Conservation (phyloP, 1,140 invertebrate genomes). For the Neodiprion pinetum region DNA sequence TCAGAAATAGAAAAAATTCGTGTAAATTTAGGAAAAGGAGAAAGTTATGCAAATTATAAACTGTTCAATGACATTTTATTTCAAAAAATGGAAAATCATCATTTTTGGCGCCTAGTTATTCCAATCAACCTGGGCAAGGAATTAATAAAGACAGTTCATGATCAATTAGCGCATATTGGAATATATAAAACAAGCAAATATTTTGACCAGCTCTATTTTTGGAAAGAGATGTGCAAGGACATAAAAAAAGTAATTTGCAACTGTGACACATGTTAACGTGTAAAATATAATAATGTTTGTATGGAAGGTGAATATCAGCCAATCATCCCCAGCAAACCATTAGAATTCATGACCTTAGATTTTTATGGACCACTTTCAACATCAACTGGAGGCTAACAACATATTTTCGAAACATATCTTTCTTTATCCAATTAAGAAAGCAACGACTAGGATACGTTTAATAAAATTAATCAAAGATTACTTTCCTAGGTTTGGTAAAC, state of each 20-base stretch:
- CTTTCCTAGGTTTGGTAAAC: conserved; percentile 25
- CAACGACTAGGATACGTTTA: conserved; percentile 30
- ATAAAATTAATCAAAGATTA: conserved; percentile 31
- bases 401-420: conserved; percentile 39
- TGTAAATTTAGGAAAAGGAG: not conserved
- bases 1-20: not conserved
- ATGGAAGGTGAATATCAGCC: conserved; percentile 22
- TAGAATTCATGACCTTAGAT: conserved; percentile 29
- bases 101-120: not conserved
- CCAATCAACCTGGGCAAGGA: not conserved
- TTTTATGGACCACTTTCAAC: conserved; percentile 32
- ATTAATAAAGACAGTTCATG: conserved; percentile 11
- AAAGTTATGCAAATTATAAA: not conserved
- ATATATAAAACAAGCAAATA: conserved; percentile 23
- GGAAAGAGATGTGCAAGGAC: conserved; percentile 22
- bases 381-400: conserved; percentile 24
- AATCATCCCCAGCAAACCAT: conserved; percentile 14
- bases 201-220: conserved; percentile 24
- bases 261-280: conserved; percentile 31
- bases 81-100: not conserved
- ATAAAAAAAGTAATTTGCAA: conserved; percentile 17
- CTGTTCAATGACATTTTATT: not conserved
- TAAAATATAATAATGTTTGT: conserved; percentile 24
- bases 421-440: conserved; percentile 35
- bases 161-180: conserved; percentile 24